Evolutionary conservation across 1,140 invertebrate genomes (phyloP).

Genomic region (Drosophila nannoptera): DNA sequence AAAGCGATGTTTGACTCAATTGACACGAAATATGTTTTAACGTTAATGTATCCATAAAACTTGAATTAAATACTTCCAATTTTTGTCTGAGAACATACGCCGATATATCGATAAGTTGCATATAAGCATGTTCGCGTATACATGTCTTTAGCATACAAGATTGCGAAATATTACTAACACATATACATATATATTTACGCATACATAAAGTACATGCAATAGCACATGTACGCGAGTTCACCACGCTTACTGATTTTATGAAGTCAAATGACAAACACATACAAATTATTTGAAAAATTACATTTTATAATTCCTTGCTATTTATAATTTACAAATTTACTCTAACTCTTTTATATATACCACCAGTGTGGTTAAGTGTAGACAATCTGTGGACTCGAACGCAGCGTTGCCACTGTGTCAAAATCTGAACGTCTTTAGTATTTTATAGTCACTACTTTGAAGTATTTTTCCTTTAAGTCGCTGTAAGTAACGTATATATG

Average conservation of each 20-base stretch:
- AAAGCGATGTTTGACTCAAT: constrained; percentile 1
- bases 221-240: not conserved
- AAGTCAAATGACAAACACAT: not conserved
- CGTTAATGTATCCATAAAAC: not conserved
- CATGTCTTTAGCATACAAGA: not conserved
- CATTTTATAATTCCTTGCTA: not conserved
- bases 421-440: not conserved
- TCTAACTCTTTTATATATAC: too few relatives aligned
- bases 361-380: too few relatives aligned
- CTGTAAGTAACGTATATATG: not conserved
- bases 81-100: not conserved
- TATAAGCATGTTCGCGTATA: not conserved
- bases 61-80: not conserved
- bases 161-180: not conserved
- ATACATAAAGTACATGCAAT: not conserved
- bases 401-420: not conserved
- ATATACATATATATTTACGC: not conserved
- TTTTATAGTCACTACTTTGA: not conserved
- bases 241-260: not conserved
- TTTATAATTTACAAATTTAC: not conserved
- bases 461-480: too few relatives aligned
- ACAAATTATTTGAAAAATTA: not conserved
- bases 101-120: not conserved
- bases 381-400: too few relatives aligned
- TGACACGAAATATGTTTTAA: not conserved